phyloP scores from a whole-genome alignment of 2,888 invertebrate species.

The Germaria angustata region DNA sequence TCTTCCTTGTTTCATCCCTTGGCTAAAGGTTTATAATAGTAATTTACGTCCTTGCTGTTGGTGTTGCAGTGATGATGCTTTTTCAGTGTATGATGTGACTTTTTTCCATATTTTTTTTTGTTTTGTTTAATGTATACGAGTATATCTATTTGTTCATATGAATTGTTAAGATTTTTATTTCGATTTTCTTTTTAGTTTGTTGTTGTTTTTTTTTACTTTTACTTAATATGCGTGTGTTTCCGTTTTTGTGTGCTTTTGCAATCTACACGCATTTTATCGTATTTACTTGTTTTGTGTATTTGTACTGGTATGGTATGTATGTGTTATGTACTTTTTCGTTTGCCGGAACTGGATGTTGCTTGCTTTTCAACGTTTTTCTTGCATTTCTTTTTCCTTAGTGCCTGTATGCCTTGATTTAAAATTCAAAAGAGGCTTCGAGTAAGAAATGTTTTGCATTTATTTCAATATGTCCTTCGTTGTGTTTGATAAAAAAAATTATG shows the following conservation, averaged over 20 bases:
- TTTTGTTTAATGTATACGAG: constrained; percentile 50
- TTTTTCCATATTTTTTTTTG: constrained; percentile 51
- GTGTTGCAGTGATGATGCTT: constrained; percentile 25
- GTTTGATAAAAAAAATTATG: constrained; percentile 8
- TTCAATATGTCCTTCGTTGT: constrained; percentile 49
- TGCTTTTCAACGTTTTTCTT: not conserved
- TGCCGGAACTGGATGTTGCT: not conserved
- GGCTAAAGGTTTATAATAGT: not conserved
- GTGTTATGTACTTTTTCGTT: not conserved
- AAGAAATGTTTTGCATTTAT: not conserved
- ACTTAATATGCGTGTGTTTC: constrained; percentile 36
- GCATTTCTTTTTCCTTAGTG: not conserved
- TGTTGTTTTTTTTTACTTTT: constrained; percentile 1
- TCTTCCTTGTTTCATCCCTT: constrained; percentile 10
- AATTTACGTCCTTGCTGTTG: constrained; percentile 28
- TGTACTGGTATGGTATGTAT: not conserved
- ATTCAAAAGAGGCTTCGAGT: not conserved
- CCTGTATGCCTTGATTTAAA: constrained; percentile 4
- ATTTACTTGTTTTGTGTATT: not conserved
- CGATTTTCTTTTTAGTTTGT: constrained; percentile 55
- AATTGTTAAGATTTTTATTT: constrained; percentile 19
- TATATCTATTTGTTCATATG: constrained; percentile 51
- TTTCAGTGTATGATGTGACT: constrained; percentile 43
- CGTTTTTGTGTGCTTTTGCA: constrained; percentile 3
- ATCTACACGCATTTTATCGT: constrained; percentile 30